Base-by-base conservation (phyloP, 2,888 invertebrate species). In the Drosophila phalerata region DNA sequence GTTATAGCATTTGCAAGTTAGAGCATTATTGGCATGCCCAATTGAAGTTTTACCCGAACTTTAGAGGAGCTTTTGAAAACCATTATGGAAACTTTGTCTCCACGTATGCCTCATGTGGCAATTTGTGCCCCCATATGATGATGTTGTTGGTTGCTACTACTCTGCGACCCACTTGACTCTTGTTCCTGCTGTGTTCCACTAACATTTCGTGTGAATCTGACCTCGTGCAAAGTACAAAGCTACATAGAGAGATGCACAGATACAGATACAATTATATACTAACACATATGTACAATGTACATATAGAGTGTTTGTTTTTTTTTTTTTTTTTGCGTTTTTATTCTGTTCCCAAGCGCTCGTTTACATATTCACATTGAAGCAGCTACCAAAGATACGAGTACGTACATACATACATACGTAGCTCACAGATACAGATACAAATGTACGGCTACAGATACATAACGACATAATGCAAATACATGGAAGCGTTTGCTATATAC, bases 201-300 rank as follows among this genome's bases (percentile, higher is more conserved):
- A 66, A 71, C 55, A 60, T 51, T 74, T 55, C 57, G 55, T 64
- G 69, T 66, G 66, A 52, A 52, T 74, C 51, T 73, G 74, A 73
- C 73, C 74, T 73, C 63, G 63, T 55, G 48, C 57, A 47, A 57
- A 63, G 66, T 47, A 57, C 52, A 60, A 63, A 63, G 47, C 52
- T 28, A 42, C 48, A 42, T 15, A 28, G 25, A 22, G 28, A 52
- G 45, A 47, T 67, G 32, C 45, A 68, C 43, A 57, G 38, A 52
- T 52, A 61, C 47, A 48, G 45, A n/a, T 37, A 60, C 40, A 47
- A 3, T 32, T 53, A 62, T 17, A 53, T 11, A n/a, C 11, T 15
- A 11, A 38, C 25, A 32, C 19, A 32, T 10, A 42, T n/a, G 32
- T 19, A 32, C 9, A n/a, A n/a, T n/a, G n/a, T n/a, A 30, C 51